Conservation (phyloP, 2,113 vertebrate genomes). For the Dendrocopos noguchii region DNA sequence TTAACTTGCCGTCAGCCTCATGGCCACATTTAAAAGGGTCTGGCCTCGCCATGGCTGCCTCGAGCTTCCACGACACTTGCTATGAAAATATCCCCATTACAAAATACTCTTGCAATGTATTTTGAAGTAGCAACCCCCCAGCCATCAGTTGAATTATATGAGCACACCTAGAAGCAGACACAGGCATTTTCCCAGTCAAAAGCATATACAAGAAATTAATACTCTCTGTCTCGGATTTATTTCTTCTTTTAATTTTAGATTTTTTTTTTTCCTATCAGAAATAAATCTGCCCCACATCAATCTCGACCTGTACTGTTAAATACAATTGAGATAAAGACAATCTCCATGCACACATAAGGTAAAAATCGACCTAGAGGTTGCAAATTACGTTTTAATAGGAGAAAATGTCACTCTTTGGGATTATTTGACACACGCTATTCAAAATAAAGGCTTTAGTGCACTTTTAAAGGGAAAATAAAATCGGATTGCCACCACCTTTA, state of each 20-base stretch:
- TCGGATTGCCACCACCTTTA: background rate
- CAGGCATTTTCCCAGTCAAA: slow-evolving; percentile 10
- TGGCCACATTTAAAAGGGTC: slow-evolving; percentile 27
- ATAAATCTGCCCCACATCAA: slow-evolving; percentile 23
- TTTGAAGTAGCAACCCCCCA: slow-evolving; percentile 10
- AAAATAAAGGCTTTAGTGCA: slow-evolving; percentile 34
- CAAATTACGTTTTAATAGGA: slow-evolving; percentile 42
- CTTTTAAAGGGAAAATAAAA: slow-evolving; percentile 47
- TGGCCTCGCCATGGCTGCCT: background rate
- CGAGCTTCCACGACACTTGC: slow-evolving; percentile 14
- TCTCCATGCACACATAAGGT: slow-evolving; percentile 16
- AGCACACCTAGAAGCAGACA: slow-evolving; percentile 19
- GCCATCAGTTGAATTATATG: background rate
- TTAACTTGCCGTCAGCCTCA: slow-evolving; percentile 53
- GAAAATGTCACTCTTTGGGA: background rate
- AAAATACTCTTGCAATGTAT: background rate
- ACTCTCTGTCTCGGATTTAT: background rate
- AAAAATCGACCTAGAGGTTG: slow-evolving; percentile 59
- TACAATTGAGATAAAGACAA: slow-evolving; percentile 4
- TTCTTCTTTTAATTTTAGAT: background rate
- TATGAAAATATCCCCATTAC: slow-evolving; percentile 13
- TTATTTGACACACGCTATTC: background rate
- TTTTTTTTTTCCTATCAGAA: background rate
- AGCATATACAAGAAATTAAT: background rate
- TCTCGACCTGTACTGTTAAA: background rate